Evolutionary conservation across 2,113 vertebrate genomes (phyloP).

Genomic region (Apodemus sylvaticus): DNA sequence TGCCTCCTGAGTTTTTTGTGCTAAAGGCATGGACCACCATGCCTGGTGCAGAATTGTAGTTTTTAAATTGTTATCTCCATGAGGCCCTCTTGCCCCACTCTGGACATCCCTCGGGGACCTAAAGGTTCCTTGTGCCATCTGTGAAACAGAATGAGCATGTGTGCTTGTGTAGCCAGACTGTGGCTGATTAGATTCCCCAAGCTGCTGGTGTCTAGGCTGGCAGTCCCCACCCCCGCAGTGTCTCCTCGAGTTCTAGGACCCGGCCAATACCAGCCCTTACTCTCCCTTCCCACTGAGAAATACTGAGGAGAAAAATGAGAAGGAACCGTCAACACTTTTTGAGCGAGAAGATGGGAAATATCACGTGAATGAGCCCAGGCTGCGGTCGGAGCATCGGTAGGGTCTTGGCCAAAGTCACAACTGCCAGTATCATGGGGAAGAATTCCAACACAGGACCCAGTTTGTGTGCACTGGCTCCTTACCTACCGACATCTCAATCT

Average conservation of each 20-base stretch:
- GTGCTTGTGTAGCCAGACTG: too few species aligned
- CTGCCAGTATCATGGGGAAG: neutral
- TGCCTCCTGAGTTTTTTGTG: neutral
- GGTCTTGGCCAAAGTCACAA: neutral
- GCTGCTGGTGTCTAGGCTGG: neutral
- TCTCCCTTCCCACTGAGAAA: neutral
- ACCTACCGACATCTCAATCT: neutral
- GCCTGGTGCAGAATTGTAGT: neutral
- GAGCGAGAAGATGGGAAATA: neutral
- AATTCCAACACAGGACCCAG: neutral
- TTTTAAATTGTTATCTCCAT: neutral
- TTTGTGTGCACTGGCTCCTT: neutral
- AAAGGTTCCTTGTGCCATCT: neutral
- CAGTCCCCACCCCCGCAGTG: neutral
- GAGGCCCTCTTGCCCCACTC: neutral
- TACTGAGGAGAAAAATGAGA: neutral
- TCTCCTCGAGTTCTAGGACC: neutral
- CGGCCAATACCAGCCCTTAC: neutral
- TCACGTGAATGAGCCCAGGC: neutral
- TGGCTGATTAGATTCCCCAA: neutral
- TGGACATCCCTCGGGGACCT: neutral
- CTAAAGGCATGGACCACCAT: neutral
- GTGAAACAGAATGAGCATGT: neutral
- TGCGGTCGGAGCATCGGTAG: too few species aligned
- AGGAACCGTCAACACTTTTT: neutral